Evolutionary conservation across 92 coral and sea anemone genomes (phyloP), one percentile per base, ranked within the genome.

Genomic region (Porites cylindrica): DNA sequence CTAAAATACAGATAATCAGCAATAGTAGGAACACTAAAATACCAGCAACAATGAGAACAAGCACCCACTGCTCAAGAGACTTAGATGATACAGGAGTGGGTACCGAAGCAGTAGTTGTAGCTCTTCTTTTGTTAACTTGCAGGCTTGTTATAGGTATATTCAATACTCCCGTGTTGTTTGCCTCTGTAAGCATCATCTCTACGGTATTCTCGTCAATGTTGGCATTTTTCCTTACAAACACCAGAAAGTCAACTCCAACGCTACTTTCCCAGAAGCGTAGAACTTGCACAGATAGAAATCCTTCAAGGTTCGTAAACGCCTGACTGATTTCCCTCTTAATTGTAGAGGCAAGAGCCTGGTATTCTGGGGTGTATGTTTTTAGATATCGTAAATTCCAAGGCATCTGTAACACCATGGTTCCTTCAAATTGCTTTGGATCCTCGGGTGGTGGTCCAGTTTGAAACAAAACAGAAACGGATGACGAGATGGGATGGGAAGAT

Each of bases 241-340:
- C 74, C 10, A 74, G 16, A 73, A 83, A 72, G 53, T 74, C 81
- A 64, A 83, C 81, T 10, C 87, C 87, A 50, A 83, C 87, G 47
- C 87, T 83, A 52, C 87, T 64, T 53, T 83, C 26, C 80, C 80
- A 83, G 10, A 83, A 51, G 65, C 87, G 87, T 43, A 58, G n/a
- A 50, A 83, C 74, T 75, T 83, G 80, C 53, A 83, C 64, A 23
- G 80, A 83, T 50, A 83, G 58, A 21, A 83, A 83, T 26, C 71
- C 75, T 10, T 83, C 87, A 52, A 83, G 66, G 29, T 29, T 26
- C 21, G 20, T 50, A 8, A 83, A 51, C 66, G 24, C 87, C 11
- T 51, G 9, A 4, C 80, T 83, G 21, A 83, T 64, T 19, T 83
- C 53, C 29, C 11, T 17, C 64, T 6, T 65, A 38, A 83, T 63